A percentile compares a stretch with the other conserved stretches of the same genome.
phyloP scores from a whole-genome alignment of 2,888 invertebrate genomes.

The Eristalinus sepulchralis region DNA sequence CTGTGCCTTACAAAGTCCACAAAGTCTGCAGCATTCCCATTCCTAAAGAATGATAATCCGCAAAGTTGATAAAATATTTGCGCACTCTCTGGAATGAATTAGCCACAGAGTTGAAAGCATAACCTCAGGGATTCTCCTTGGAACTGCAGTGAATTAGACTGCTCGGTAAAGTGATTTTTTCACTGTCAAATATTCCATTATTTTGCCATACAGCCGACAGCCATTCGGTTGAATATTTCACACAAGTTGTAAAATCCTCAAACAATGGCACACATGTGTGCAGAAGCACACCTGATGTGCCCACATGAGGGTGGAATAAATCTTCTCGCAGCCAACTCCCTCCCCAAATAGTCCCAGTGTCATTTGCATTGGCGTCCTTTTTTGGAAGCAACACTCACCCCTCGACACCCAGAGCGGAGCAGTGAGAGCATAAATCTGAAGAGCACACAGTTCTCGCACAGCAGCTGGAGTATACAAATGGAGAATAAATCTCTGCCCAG shows the following conservation, averaged over 20 bases:
- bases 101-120: too few relatives aligned
- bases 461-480: constrained; percentile 17
- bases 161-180: too few relatives aligned
- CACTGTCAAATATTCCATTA: too few relatives aligned
- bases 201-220: neutral
- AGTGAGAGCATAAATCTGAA: neutral
- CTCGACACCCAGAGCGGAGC: neutral
- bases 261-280: neutral
- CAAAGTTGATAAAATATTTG: too few relatives aligned
- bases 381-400: neutral
- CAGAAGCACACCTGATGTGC: neutral
- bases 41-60: too few relatives aligned
- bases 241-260: neutral
- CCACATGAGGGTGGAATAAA: neutral
- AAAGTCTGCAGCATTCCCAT: too few relatives aligned
- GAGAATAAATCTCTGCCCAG: constrained; percentile 17
- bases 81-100: too few relatives aligned
- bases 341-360: neutral
- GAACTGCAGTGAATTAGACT: too few relatives aligned
- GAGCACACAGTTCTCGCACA: neutral
- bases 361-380: neutral
- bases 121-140: too few relatives aligned
- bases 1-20: too few relatives aligned
- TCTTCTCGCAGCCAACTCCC: neutral
- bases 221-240: neutral